Percentiles rank a stretch among this genome's conserved stretches.
Evolutionary conservation across 37 sponge, comb jelly and placozoan species (phyloP).

Genomic region (Theonella swinhoei): DNA sequence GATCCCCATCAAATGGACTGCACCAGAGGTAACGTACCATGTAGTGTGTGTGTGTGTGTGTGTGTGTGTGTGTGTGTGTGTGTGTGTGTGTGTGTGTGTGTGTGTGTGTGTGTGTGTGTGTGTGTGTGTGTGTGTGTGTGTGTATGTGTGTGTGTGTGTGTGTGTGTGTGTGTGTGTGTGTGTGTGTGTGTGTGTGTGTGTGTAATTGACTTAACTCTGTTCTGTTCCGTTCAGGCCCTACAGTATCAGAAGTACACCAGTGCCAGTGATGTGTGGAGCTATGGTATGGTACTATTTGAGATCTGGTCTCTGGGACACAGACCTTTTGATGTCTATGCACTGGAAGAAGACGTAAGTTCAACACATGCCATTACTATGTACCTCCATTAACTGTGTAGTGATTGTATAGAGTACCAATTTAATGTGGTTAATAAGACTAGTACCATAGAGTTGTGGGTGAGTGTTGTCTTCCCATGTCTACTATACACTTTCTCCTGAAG

Average conservation of each 20-base stretch:
- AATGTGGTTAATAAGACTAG: too few relatives aligned
- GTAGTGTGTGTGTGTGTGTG: too few relatives aligned
- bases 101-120: constrained; percentile 8
- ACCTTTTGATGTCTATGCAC: neutral
- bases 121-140: neutral
- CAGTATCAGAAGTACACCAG: neutral
- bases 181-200: constrained; percentile 5
- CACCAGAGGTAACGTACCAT: neutral
- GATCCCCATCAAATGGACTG: constrained; percentile 42
- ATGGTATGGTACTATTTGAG: constrained; percentile 69
- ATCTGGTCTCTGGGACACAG: constrained; percentile 57
- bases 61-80: neutral
- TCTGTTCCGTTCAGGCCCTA: neutral
- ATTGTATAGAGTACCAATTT: too few relatives aligned
- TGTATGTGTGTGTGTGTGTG: constrained; percentile 30
- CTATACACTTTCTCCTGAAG: neutral
- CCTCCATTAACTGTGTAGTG: too few relatives aligned
- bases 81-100: constrained; percentile 17
- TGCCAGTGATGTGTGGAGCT: constrained; percentile 78
- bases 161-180: constrained; percentile 25
- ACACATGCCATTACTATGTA: too few relatives aligned
- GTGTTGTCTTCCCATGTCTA: neutral
- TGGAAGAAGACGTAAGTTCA: neutral
- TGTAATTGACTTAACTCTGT: neutral
- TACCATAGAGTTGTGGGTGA: too few relatives aligned